Base-by-base conservation (phyloP, 2,888 invertebrate species). In the Bembecia ichneumoniformis region DNA sequence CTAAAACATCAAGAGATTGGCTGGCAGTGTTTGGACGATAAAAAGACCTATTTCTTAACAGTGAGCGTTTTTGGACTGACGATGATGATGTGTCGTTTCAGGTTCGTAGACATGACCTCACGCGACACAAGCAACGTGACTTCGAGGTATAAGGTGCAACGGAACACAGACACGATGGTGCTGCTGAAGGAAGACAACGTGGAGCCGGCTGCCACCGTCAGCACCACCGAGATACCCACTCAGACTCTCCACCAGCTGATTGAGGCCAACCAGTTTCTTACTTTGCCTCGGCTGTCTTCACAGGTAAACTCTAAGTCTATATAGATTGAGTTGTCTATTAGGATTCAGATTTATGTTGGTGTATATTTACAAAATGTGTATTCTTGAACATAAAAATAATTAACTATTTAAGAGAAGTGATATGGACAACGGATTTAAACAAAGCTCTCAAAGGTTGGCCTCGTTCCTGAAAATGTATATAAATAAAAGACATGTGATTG, bases 161-260 rank as follows among this genome's bases (percentile, higher is more conserved):
- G 65, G 0, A 72, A 74, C 55, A 71, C 75, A 17, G 86, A 87
- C 64, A 83, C 77, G 0, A 89, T 98, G 66, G 89, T 98, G 56
- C 87, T 98, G 52, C 95, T 98, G 71, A 97, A 97, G 78, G 98
- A 98, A 72, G 93, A 94, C 68, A 89, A 90, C 3, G 83, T 90
- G 11, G 90, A 92, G 60, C 95, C 97, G 0, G 93, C 94, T 52
- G 96, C 96, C 35, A 94, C 94, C 55, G 90, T 97, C 55, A 93
- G 94, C 62, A 97, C 97, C 92, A 90, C 93, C 46, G 96, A 97
- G 75, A 94, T 98, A 68, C 94, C 96, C 10, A 93, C 94, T 20
- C 92, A 93, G 63, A 95, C 96, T 0, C 89, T 98, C 74, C 93
- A 93, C 57, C 95, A 97, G 74, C 91, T 97, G 49, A 93, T 98